phyloP scores from a whole-genome alignment of 2,888 invertebrate genomes.

The Hedya salicella region DNA sequence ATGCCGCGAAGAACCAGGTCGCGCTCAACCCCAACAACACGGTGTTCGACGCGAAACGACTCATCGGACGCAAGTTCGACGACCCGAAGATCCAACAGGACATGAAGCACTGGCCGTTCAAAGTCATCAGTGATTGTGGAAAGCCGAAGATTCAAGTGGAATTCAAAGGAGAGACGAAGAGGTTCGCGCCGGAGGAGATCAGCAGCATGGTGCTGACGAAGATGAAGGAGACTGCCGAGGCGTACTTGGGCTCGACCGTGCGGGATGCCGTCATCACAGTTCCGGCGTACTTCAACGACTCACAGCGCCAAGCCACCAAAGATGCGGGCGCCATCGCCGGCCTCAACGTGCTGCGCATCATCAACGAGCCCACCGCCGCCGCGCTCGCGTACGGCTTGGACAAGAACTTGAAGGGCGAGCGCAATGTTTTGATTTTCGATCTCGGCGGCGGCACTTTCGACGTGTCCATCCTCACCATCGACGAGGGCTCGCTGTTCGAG shows the following conservation, averaged over 20 bases:
- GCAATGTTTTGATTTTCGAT: constrained; percentile 84
- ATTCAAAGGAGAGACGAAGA: constrained; percentile 84
- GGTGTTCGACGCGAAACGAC: constrained; percentile 89
- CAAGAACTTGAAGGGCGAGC: constrained; percentile 84
- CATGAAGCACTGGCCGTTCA: constrained; percentile 91
- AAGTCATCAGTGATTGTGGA: constrained; percentile 84
- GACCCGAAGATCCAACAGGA: constrained; percentile 89
- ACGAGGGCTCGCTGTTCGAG: constrained; percentile 88
- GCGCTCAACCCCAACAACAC: constrained; percentile 88
- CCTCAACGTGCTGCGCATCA: constrained; percentile 57
- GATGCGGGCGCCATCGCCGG: constrained; percentile 89
- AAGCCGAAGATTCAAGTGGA: constrained; percentile 87
- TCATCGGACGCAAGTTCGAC: constrained; percentile 90
- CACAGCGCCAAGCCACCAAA: constrained; percentile 85
- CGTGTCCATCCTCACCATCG: constrained; percentile 91
- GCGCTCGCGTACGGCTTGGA: constrained; percentile 87
- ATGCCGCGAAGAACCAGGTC: constrained; percentile 88
- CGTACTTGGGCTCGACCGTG: constrained; percentile 83
- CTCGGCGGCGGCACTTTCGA: constrained; percentile 88
- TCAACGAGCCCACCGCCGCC: constrained; percentile 90
- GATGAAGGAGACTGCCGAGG: constrained; percentile 44
- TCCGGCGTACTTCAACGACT: constrained; percentile 83
- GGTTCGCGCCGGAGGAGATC: constrained; percentile 86
- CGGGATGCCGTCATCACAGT: constrained; percentile 89
- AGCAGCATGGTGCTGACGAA: constrained; percentile 83